Base-by-base conservation (phyloP, 2,113 vertebrate species). In the Python bivittatus region DNA sequence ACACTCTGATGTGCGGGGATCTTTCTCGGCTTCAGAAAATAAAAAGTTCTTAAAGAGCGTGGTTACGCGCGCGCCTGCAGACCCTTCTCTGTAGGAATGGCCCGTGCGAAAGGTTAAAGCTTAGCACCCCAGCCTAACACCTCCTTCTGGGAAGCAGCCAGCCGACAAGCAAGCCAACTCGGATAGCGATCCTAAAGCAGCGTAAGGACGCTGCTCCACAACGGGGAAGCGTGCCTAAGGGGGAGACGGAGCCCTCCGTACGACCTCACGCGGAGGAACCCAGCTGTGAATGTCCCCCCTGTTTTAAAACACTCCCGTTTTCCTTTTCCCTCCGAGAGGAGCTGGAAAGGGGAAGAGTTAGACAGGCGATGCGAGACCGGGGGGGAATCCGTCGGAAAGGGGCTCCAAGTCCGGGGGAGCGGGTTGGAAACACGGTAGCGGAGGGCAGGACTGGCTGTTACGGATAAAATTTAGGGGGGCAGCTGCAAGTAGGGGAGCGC, bases 1-100 rank as follows among this genome's bases (percentile, higher is more conserved):
- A 8, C 29, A 17, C 84, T 2, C 25, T 8, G 2, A 6, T 1
- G 52, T 29, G 79, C 54, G 25, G 25, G 27, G 2, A 4, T 52
- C 53, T 57, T 42, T 57, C 64, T 8, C 1, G 0, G 0, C 48
- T 0, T 72, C 6, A 17, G 33, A 38, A 72, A 29, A 27, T 3
- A 72, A 44, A 72, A 11, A 84, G 54, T 91, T 5, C 15, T 13
- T 13, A 2, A 25, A 15, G 0, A 4, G 86, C 61, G 0, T 85
- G 0, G 1, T 6, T 42, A 0, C 60, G 12, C 10, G 38, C 42
- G 29, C 5, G 15, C 11, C 48, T 52, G 25, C 13, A 13, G 6
- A 2, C n/a, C 68, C 0, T 20, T 79, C 33, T 33, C n/a, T 79
- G 68, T 20, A 8, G n/a, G n/a, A 20, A 38, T 20, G 68, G 68